Evolutionary conservation across 1,140 invertebrate genomes (phyloP).

Genomic region (Theocolax elegans): DNA sequence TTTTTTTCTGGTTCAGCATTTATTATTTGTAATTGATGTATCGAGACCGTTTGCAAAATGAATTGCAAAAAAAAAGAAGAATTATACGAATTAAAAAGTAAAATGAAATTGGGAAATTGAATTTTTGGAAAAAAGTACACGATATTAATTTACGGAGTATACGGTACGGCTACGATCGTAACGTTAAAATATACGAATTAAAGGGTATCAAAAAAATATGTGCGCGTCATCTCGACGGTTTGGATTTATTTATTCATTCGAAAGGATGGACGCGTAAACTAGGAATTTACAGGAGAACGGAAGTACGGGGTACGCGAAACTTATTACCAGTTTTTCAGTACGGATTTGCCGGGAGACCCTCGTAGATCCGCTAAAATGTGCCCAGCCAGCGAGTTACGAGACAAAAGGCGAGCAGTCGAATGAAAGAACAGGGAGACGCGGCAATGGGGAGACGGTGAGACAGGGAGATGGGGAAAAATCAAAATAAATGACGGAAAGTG

Average conservation of each 20-base stretch:
- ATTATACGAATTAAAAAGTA: too few relatives aligned
- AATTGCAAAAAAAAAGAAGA: too few relatives aligned
- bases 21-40: too few relatives aligned
- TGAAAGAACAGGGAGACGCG: neutral
- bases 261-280: neutral
- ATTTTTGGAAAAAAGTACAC: too few relatives aligned
- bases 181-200: too few relatives aligned
- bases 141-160: too few relatives aligned
- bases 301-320: neutral
- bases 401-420: neutral
- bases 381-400: conserved; percentile 7
- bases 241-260: neutral
- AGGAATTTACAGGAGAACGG: conserved; percentile 2
- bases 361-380: neutral
- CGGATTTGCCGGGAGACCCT: neutral
- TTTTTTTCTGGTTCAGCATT: too few relatives aligned
- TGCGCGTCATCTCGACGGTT: too few relatives aligned
- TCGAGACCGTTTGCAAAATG: too few relatives aligned
- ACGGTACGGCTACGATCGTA: too few relatives aligned
- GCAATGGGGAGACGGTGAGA: neutral
- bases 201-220: too few relatives aligned
- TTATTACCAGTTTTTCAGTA: conserved; percentile 15
- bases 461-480: neutral
- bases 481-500: neutral
- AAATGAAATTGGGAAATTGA: too few relatives aligned